These are phyloP conservation scores for Dipodomys ordii DNA, from an alignment of 2,113 vertebrate genomes.

Conservation along the genomic window DNA sequence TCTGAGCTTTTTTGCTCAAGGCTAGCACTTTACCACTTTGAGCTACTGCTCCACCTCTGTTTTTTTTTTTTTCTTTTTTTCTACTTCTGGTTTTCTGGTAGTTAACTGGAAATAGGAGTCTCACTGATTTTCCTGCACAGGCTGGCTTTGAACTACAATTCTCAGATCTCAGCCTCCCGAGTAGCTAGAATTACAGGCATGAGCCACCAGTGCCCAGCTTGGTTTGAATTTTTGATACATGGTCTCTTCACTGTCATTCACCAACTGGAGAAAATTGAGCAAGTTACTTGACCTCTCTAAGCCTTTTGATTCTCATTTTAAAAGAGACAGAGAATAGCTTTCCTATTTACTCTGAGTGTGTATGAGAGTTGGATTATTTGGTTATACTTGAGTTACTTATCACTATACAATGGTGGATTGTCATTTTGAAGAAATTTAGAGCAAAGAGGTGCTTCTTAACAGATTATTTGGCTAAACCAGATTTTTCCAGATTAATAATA, in stretches of 20 bases:
- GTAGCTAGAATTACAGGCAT: too few relatives aligned
- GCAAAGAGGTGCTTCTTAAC: background rate
- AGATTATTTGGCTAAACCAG: slow-evolving; percentile 12
- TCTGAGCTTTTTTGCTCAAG: too few relatives aligned
- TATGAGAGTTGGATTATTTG: slow-evolving; percentile 1
- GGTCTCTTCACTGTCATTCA: background rate
- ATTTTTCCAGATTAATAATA: slow-evolving; percentile 18
- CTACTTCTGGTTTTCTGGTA: too few relatives aligned
- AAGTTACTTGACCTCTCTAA: background rate
- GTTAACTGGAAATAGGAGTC: too few relatives aligned
- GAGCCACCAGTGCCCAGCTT: too few relatives aligned
- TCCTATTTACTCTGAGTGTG: background rate
- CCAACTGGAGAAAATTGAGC: background rate
- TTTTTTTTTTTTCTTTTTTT: too few relatives aligned
- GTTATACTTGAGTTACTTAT: background rate
- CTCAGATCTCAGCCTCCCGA: too few relatives aligned
- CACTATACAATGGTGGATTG: background rate
- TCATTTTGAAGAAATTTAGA: slow-evolving; percentile 15
- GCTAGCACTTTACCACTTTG: too few relatives aligned
- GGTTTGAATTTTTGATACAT: too few relatives aligned
- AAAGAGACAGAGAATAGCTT: background rate
- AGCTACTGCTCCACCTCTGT: too few relatives aligned
- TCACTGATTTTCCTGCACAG: too few relatives aligned
- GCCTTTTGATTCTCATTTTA: background rate
- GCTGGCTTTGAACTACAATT: too few relatives aligned